Base-by-base conservation (phyloP, 2,888 invertebrate species). In the Idaea dimidiata region DNA sequence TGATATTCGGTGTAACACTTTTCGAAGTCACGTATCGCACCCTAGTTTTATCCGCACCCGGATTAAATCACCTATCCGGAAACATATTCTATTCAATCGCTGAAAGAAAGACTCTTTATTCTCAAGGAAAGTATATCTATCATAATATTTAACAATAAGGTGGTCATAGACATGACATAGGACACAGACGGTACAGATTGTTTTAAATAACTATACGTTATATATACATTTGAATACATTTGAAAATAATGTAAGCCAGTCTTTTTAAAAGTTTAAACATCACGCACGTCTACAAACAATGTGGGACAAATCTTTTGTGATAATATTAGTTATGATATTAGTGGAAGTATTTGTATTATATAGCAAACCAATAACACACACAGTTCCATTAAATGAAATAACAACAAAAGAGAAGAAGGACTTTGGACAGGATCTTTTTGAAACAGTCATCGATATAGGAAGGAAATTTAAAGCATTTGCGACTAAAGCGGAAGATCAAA, bases 401-500 rank as follows among this genome's bases (percentile, higher is more conserved):
- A 14, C 8, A 8, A 43, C 43, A 8, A 43, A 7, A 43, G 43
- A 14, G 43, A 43, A 43, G 43, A 14, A 43, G 43, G 3, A 43
- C 43, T 43, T 43, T 43, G 43, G 43, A 43, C 54, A 16, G 16
- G 17, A 17, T 16, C 6, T 54, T 16, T 5, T 54, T 54, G 16
- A 54, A 0, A 5, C 14, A 10, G 3, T 43, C 14, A 3, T 14
- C 10, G 43, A 43, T 43, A 14, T 43, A 10, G 43, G 43, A 43
- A 43, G 14, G 14, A 43, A 43, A 10, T 10, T 43, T 14, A 43
- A 43, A 8, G 43, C 14, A 43, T 43, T 3, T 8, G 54, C 54
- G 8, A 16, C 31, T 3, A 62, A 58, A 58, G 33, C 76, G 5
- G 66, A 74, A 63, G 64, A 54, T n/a, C 72, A 64, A 43, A 70